Evolutionary conservation across 2,797 vertebrate species (phyloP), one percentile per base, ranked within the genome.

Genomic region (Clarias platycephalus): DNA sequence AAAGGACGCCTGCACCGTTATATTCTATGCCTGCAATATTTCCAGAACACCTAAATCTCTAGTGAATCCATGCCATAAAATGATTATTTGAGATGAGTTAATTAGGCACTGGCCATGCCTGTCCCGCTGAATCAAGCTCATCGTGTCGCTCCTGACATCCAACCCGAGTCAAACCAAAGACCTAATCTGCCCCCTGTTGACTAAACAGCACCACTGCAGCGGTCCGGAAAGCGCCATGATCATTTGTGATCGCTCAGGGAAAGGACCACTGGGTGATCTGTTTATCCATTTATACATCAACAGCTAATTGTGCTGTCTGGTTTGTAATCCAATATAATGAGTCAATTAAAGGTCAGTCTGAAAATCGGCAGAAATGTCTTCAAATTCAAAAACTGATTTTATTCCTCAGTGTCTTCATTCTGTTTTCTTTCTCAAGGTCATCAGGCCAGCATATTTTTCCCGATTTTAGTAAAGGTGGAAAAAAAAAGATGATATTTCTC

Each of bases 171-270:
- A 63, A 85, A 83, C 20, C 83, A 72, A 57, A 40, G 63, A 85
- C 20, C 85, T 80, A 9, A 72, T 72, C 55, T 83, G 83, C 83
- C 88, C 83, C 83, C 86, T 85, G 64, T 75, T 82, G 88, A 70
- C 80, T 57, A 82, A 63, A 34, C 26, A 53, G 31, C n/a, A 58
- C 31, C 79, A 86, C 16, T 71, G 72, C 75, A 67, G 18, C 9
- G 4, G 18, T n/a, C n/a, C 75, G n/a, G 34, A n/a, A n/a, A 15
- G 37, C 3, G 0, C 26, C 7, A 18, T 28, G 53, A 8, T 40
- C 26, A 18, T n/a, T 60, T 57, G 26, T 81, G 78, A 75, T 18
- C 31, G 57, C 5, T 68, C 34, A 62, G n/a, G 49, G n/a, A 31
- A 76, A 67, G 40, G 18, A 77, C 10, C 64, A 78, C 57, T 26